Evolutionary conservation across 1,140 invertebrate species (phyloP).

Genomic region (Schlechtendalia chinensis): DNA sequence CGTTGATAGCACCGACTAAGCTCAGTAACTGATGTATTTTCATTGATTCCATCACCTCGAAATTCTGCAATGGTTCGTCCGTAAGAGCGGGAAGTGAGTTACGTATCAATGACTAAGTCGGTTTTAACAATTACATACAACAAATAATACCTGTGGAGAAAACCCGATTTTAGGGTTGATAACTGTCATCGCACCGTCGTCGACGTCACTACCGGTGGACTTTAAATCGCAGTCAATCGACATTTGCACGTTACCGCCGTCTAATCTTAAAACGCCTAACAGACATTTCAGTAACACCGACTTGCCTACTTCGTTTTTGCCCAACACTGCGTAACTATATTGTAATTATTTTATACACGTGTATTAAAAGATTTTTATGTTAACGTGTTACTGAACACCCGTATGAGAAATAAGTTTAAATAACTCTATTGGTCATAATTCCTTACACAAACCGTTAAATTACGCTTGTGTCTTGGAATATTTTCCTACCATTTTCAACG

Average conservation of each 20-base stretch:
- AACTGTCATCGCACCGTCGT: no score
- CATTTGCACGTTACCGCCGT: background rate
- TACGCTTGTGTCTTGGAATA: no score
- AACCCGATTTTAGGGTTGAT: slow-evolving; percentile 5
- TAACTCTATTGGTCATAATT: no score
- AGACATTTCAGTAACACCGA: slow-evolving; percentile 18
- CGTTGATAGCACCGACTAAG: background rate
- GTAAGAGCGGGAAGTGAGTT: no score
- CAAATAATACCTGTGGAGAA: slow-evolving; percentile 6
- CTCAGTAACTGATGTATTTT: slow-evolving; percentile 1
- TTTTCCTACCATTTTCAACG: no score
- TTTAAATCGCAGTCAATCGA: background rate
- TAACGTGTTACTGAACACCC: no score
- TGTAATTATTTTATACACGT: background rate
- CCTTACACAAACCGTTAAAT: no score
- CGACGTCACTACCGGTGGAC: background rate
- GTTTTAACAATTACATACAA: no score
- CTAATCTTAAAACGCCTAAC: background rate
- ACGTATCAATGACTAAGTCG: background rate
- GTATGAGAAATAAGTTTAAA: background rate
- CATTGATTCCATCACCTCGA: background rate
- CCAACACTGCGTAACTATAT: slow-evolving; percentile 26
- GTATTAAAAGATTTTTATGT: background rate
- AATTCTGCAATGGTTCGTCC: background rate
- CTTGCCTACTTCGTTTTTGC: slow-evolving; percentile 19